Base-by-base conservation (phyloP, 2,113 vertebrate species). In the Conger conger region DNA sequence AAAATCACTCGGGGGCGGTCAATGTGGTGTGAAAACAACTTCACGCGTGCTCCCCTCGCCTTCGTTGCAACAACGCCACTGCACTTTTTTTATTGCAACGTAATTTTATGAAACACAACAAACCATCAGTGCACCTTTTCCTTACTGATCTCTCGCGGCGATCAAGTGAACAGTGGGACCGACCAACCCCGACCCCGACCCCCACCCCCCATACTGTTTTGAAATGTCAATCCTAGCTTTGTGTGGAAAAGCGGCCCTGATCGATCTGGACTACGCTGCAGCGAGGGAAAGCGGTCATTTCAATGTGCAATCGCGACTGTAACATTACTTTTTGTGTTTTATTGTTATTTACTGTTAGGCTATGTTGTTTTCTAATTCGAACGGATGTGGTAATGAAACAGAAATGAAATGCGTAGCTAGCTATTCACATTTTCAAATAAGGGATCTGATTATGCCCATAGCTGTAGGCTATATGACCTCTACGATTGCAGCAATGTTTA, bases 401-500 rank as follows among this genome's bases (percentile, higher is more conserved):
- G 27, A 73, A 73, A 33, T n/a, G n/a, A 73, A 73, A 73, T 73
- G 68, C 68, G 68, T 11, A 30, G n/a, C n/a, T n/a, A n/a, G n/a
- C n/a, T n/a, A 2, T 73, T 11, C 60, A 23, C 20, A n/a, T 73
- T 73, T 13, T 50, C 11, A 50, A 50, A 6, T 50, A 50, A 50
- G 45, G 45, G 11, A 50, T 50, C 45, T 11, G 6, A n/a, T 15
- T 50, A 50, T 50, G 9, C 3, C 4, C 0, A 60, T 60, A 18
- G 11, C 68, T 33, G n/a, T n/a, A n/a, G n/a, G n/a, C n/a, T n/a
- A n/a, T n/a, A 37, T 78, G 76, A 78, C 76, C 76, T 78, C 76
- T 78, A 38, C 76, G 3, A 30, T 9, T 37, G 76, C 33, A 78
- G 76, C 35, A 78, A 18, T 78, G 20, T 78, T 38, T 38, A 3